phyloP scores from a whole-genome alignment of 1,140 invertebrate genomes.

The Drosophila dunni region DNA sequence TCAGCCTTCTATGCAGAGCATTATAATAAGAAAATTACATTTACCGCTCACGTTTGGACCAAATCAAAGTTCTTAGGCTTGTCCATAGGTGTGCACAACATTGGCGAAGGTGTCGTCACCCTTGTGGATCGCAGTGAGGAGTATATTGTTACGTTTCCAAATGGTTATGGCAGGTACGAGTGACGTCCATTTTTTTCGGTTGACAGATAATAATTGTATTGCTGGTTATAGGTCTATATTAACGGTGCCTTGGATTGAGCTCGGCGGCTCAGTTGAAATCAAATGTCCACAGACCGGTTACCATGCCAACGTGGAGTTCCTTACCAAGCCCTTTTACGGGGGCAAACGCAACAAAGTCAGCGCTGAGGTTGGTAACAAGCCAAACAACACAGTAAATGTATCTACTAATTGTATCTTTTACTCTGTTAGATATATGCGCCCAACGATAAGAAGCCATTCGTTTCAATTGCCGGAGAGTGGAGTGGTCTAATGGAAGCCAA shows the following conservation, averaged over 20 bases:
- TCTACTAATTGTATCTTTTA: background rate
- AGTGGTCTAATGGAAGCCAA: slow-evolving; percentile 96
- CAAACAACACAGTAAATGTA: slow-evolving; percentile 28
- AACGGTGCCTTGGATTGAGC: slow-evolving; percentile 98
- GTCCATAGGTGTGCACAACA: slow-evolving; percentile 96
- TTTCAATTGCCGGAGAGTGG: slow-evolving; percentile 96
- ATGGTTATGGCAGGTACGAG: slow-evolving; percentile 94
- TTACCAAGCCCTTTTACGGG: slow-evolving; percentile 98
- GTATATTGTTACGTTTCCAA: slow-evolving; percentile 97
- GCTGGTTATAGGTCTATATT: slow-evolving; percentile 92
- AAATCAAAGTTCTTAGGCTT: slow-evolving; percentile 99
- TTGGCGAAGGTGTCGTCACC: slow-evolving; percentile 92
- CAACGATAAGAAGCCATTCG: slow-evolving; percentile 94
- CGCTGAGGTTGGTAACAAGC: slow-evolving; percentile 89
- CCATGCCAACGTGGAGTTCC: slow-evolving; percentile 94
- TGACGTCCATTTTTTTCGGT: background rate
- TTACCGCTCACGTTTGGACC: slow-evolving; percentile 98
- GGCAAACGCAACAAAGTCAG: slow-evolving; percentile 96
- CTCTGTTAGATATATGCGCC: slow-evolving; percentile 86
- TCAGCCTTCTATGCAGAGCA: slow-evolving; percentile 99
- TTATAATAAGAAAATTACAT: slow-evolving; percentile 94
- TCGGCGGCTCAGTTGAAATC: slow-evolving; percentile 95
- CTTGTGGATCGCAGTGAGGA: slow-evolving; percentile 94
- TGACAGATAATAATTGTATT: background rate
- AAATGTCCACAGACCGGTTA: slow-evolving; percentile 96